Evolutionary conservation across 2,113 vertebrate genomes (phyloP).

Genomic region (Bos indicus): DNA sequence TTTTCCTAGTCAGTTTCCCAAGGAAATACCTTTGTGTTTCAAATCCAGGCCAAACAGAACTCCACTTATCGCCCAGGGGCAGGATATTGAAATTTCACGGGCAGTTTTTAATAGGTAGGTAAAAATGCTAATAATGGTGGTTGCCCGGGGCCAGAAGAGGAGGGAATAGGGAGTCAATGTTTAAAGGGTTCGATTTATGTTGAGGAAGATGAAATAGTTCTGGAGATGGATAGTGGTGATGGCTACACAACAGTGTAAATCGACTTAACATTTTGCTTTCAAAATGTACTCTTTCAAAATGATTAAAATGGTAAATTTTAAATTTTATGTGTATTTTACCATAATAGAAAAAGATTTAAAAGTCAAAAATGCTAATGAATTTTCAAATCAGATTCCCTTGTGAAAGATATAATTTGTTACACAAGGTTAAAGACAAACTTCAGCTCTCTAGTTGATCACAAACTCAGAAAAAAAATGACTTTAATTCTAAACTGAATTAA

Average conservation of each 20-base stretch:
- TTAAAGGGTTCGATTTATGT: background rate
- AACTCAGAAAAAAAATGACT: background rate
- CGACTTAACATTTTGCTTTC: background rate
- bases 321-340: background rate
- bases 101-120: background rate
- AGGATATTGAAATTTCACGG: background rate
- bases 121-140: background rate
- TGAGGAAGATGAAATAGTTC: background rate
- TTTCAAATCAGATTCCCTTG: background rate
- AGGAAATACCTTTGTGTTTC: conserved; percentile 23
- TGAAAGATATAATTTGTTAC: background rate
- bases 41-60: conserved; percentile 16
- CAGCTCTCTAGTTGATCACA: background rate
- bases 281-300: background rate
- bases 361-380: background rate
- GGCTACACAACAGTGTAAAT: background rate
- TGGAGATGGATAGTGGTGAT: background rate
- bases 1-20: background rate
- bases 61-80: background rate
- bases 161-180: background rate
- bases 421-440: background rate
- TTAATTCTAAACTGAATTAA: background rate
- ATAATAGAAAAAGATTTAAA: background rate
- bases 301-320: background rate
- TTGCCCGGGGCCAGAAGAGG: background rate